Conservation (phyloP, 2,113 vertebrate species). For the Solenodon paradoxus region DNA sequence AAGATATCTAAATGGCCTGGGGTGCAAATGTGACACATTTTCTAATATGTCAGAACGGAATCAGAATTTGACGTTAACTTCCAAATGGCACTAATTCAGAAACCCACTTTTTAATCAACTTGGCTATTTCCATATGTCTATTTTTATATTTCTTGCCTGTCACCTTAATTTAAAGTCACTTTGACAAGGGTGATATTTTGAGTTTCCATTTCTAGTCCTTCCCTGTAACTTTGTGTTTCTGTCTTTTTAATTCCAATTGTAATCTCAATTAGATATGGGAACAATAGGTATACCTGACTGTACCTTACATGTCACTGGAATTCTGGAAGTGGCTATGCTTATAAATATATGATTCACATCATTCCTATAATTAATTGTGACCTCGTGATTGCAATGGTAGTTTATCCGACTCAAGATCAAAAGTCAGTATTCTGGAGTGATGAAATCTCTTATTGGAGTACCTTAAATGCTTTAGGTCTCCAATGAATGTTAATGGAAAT, state of each 20-base stretch:
- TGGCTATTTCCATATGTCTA: constrained; percentile 42
- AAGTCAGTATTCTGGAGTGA: not conserved
- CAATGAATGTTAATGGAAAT: not conserved
- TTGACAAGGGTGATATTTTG: constrained; percentile 47
- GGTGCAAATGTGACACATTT: constrained; percentile 41
- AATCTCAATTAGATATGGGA: not conserved
- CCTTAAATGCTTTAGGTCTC: not conserved
- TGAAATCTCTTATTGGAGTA: not conserved
- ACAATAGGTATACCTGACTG: not conserved
- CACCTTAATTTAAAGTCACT: constrained; percentile 52
- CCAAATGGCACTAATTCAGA: constrained; percentile 29
- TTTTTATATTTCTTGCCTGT: constrained; percentile 52
- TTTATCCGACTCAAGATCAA: not conserved
- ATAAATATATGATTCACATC: constrained; percentile 1
- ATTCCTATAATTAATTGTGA: constrained; percentile 50
- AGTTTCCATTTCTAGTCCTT: constrained; percentile 1
- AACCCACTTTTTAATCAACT: constrained; percentile 51
- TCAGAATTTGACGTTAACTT: constrained; percentile 29
- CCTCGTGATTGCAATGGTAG: not conserved
- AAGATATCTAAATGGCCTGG: not conserved
- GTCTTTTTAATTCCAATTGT: constrained; percentile 36
- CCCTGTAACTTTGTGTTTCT: not conserved
- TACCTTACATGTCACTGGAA: not conserved
- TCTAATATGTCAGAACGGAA: constrained; percentile 42
- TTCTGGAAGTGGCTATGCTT: not conserved